phyloP scores from a whole-genome alignment of 2,113 vertebrate genomes.

The Oreochromis niloticus region DNA sequence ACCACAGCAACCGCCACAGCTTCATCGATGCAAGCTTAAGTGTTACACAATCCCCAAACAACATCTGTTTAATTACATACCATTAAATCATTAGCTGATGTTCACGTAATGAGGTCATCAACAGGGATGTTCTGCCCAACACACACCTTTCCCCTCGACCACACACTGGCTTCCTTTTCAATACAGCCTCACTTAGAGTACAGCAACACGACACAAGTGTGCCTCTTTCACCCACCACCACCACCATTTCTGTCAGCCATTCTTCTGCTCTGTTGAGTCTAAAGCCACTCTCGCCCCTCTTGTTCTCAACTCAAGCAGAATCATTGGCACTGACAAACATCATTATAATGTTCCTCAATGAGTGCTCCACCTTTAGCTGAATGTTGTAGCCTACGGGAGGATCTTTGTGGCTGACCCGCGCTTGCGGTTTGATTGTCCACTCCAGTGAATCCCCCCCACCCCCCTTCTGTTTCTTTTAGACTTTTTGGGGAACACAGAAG shows the following conservation, averaged over 20 bases:
- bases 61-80: slow-evolving; percentile 23
- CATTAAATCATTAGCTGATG: slow-evolving; percentile 11
- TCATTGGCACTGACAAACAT: slow-evolving; percentile 60
- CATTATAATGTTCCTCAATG: slow-evolving; percentile 54
- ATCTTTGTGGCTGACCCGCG: slow-evolving; percentile 43
- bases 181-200: background rate
- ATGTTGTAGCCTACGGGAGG: slow-evolving; percentile 37
- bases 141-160: background rate
- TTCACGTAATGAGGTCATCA: slow-evolving; percentile 6
- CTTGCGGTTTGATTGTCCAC: slow-evolving; percentile 34
- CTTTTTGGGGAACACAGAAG: background rate
- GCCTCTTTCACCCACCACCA: background rate
- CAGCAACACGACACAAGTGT: background rate
- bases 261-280: slow-evolving; percentile 60
- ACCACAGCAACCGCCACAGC: background rate
- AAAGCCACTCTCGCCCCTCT: slow-evolving; percentile 37
- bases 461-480: background rate
- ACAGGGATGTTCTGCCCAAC: background rate
- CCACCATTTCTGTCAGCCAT: slow-evolving; percentile 35
- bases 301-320: slow-evolving; percentile 59
- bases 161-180: background rate
- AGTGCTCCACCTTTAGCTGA: slow-evolving; percentile 54
- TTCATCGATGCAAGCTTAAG: background rate
- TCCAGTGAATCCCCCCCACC: background rate
- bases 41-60: background rate